These are phyloP conservation scores for Drosophila lini DNA, from an alignment of 1,140 invertebrate genomes.

Conservation along the genomic window DNA sequence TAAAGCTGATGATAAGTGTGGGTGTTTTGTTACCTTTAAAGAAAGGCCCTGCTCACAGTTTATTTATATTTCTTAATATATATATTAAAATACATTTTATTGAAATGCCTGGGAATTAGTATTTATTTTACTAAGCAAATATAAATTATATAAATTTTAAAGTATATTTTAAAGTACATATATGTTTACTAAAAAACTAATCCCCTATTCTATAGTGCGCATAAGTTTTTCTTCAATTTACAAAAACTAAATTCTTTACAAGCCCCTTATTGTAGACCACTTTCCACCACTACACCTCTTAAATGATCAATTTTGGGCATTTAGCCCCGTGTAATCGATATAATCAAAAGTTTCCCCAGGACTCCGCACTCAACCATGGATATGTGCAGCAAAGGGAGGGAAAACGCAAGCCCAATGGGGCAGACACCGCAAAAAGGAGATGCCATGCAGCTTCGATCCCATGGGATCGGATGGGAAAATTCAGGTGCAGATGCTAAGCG, in stretches of 20 bases:
- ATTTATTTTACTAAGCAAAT: too few relatives aligned
- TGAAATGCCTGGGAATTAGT: too few relatives aligned
- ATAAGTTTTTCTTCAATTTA: too few relatives aligned
- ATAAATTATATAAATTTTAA: too few relatives aligned
- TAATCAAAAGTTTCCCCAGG: constrained; percentile 36
- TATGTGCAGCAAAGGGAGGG: neutral
- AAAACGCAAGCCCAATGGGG: constrained; percentile 22
- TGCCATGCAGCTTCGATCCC: constrained; percentile 21
- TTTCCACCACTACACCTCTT: neutral
- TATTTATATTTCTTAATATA: neutral
- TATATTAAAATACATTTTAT: too few relatives aligned
- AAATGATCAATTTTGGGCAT: constrained; percentile 31
- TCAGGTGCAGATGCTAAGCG: constrained; percentile 46
- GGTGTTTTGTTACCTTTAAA: neutral
- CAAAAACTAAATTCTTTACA: neutral
- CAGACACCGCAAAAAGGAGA: constrained; percentile 43
- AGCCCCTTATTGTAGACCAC: neutral
- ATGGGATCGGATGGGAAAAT: constrained; percentile 20
- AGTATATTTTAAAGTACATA: too few relatives aligned
- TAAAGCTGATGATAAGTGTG: constrained; percentile 13
- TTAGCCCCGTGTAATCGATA: constrained; percentile 36
- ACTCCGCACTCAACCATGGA: neutral
- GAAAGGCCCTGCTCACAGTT: neutral
- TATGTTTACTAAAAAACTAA: too few relatives aligned
- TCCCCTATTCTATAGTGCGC: too few relatives aligned